A percentile compares a stretch with the other conserved stretches of the same genome.
Conservation (phyloP, 2,113 vertebrate genomes). For the Cettia cetti region DNA sequence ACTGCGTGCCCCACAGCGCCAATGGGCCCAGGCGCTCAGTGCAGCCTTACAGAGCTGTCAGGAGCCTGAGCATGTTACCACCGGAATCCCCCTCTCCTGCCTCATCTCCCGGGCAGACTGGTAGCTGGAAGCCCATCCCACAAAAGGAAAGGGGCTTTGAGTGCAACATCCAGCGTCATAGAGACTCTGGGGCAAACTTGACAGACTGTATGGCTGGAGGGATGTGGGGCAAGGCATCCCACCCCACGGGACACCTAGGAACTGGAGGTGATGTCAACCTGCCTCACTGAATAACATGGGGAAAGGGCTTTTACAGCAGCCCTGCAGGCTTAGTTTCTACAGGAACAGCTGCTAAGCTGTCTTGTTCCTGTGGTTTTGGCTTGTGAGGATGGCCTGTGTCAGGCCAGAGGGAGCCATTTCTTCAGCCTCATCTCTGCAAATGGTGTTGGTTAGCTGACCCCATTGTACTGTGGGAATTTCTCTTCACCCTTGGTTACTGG, state of each 20-base stretch:
- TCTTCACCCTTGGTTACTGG: not conserved
- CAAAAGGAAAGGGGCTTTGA: not conserved
- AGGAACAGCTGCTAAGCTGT: too few relatives aligned
- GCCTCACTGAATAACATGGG: fast-evolving
- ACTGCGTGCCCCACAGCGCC: fast-evolving
- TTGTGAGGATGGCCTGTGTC: not conserved
- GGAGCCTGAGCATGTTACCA: not conserved
- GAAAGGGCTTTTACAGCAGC: not conserved
- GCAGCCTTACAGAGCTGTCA: not conserved
- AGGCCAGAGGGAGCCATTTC: not conserved
- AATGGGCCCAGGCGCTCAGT: not conserved
- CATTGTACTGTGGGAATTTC: not conserved
- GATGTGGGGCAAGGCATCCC: not conserved
- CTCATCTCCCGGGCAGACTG: fast-evolving
- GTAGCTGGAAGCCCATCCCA: not conserved
- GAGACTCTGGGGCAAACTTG: fast-evolving
- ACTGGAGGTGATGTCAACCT: not conserved
- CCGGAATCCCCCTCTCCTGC: not conserved
- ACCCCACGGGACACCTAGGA: not conserved
- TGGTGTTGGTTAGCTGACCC: not conserved
- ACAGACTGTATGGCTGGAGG: not conserved
- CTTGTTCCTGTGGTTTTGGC: not conserved
- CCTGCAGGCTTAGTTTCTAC: not conserved
- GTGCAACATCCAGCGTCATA: not conserved
- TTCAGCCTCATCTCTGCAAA: not conserved